A percentile compares a stretch with the other conserved stretches of the same genome.
Conservation (phyloP, 1,140 invertebrate species). For the Procambarus virginalis region DNA sequence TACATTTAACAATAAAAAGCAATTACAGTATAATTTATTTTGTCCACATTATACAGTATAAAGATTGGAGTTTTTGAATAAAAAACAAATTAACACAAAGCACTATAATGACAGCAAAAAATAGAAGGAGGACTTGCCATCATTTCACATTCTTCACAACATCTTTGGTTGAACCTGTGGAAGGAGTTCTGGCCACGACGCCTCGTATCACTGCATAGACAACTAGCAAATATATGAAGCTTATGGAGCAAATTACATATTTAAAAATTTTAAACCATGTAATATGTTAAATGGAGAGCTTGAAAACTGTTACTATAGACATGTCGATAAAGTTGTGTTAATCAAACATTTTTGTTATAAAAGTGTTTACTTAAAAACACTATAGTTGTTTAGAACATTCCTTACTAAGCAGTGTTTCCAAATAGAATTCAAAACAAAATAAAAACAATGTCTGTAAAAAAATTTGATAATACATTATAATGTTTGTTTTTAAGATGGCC, state of each 20-base stretch:
- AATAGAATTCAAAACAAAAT: too few species aligned
- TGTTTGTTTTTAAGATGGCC: background rate
- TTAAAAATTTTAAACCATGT: background rate
- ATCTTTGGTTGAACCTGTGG: conserved; percentile 43
- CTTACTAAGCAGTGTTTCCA: too few species aligned
- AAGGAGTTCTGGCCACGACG: background rate
- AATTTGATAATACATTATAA: too few species aligned
- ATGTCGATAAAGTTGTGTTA: background rate
- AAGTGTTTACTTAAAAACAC: too few species aligned
- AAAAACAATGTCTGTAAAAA: too few species aligned
- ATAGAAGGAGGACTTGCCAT: background rate
- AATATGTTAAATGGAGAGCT: background rate
- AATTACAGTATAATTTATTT: conserved; percentile 1
- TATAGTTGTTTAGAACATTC: too few species aligned
- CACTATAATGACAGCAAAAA: conserved; percentile 19
- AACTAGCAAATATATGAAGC: background rate
- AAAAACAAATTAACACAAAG: conserved; percentile 13
- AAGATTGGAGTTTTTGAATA: conserved; percentile 25
- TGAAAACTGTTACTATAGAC: background rate
- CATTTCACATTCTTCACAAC: conserved; percentile 6
- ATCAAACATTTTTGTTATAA: background rate
- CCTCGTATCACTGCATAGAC: background rate
- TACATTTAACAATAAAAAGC: background rate
- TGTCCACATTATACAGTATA: conserved; percentile 15
- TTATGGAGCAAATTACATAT: background rate